These are phyloP conservation scores for Leguminivora glycinivorella DNA, from an alignment of 1,140 invertebrate genomes.

Conservation along the genomic window DNA sequence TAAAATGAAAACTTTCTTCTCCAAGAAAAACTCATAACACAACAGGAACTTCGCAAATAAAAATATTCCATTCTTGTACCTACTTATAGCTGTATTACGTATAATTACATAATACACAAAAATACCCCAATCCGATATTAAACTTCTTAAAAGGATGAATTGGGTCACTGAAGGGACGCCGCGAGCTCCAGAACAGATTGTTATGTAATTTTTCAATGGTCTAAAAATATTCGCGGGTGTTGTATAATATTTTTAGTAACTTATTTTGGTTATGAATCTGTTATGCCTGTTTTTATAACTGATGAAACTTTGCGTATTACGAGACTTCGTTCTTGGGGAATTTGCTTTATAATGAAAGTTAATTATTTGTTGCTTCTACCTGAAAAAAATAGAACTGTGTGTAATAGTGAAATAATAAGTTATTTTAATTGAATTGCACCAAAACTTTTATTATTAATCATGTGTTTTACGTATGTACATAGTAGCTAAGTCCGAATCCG, in stretches of 20 bases:
- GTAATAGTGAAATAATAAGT: too few species aligned
- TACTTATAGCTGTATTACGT: not conserved
- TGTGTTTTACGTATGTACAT: too few species aligned
- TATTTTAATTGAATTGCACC: too few species aligned
- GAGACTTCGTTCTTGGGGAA: not conserved
- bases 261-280: not conserved
- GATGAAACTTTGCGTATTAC: not conserved
- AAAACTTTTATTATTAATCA: too few species aligned
- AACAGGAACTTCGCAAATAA: not conserved
- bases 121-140: constrained; percentile 14
- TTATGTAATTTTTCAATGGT: constrained; percentile 11
- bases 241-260: constrained; percentile 21
- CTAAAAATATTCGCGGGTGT: not conserved
- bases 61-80: not conserved
- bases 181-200: not conserved
- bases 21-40: not conserved
- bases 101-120: constrained; percentile 16
- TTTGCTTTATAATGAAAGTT: too few species aligned
- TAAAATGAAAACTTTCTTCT: not conserved
- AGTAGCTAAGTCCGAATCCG: too few species aligned
- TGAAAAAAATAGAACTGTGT: too few species aligned
- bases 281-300: not conserved
- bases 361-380: too few species aligned
- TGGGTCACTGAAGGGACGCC: constrained; percentile 13
- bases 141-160: constrained; percentile 1